Evolutionary conservation across 2,888 invertebrate species (phyloP).

Genomic region (Drosophila macrospina): DNA sequence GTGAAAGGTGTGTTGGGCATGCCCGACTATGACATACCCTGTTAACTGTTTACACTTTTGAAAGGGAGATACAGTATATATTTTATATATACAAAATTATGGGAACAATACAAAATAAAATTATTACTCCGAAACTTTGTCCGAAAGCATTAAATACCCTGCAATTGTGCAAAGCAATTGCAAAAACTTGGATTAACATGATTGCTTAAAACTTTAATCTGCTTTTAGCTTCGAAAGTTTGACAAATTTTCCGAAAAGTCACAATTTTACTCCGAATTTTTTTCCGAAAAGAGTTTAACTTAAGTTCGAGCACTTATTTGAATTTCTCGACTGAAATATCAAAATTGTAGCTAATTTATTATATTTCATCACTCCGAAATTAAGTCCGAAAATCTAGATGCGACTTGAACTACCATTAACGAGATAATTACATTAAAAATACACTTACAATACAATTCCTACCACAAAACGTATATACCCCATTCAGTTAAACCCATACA

Average conservation of each 20-base stretch:
- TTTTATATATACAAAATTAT: background rate
- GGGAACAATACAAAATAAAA: too few relatives aligned
- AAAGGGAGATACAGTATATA: background rate
- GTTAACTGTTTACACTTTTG: background rate
- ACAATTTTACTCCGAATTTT: background rate
- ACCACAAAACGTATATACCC: slow-evolving; percentile 13
- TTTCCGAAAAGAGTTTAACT: background rate
- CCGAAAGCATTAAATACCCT: too few relatives aligned
- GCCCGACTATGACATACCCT: slow-evolving; percentile 17
- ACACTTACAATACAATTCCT: background rate
- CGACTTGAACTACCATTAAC: too few relatives aligned
- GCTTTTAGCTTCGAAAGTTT: too few relatives aligned
- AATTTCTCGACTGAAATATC: background rate
- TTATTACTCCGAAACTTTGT: background rate
- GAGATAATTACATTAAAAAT: too few relatives aligned
- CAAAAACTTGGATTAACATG: too few relatives aligned
- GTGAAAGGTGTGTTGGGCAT: background rate
- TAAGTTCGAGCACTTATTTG: background rate
- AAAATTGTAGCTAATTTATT: background rate
- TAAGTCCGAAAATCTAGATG: background rate
- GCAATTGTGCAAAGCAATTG: too few relatives aligned
- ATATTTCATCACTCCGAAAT: background rate
- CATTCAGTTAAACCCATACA: background rate
- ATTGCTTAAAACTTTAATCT: background rate
- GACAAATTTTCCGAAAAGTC: background rate